These are phyloP conservation scores for Sphaerodactylus townsendi DNA, from an alignment of 2,113 vertebrate species.

Conservation along the genomic window DNA sequence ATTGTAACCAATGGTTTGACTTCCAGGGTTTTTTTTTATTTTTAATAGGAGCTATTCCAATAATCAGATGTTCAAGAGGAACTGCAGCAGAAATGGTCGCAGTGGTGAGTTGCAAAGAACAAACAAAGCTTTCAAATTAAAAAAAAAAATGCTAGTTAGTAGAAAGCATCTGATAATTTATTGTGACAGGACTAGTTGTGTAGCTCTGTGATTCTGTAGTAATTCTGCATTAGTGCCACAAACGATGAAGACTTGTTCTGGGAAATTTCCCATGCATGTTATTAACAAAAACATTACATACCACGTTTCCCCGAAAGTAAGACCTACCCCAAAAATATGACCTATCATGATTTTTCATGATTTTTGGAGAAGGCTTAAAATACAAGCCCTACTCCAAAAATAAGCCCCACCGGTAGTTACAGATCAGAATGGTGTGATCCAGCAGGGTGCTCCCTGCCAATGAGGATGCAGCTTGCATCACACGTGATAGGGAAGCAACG, in stretches of 20 bases:
- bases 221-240: background rate
- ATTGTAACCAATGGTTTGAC: conserved; percentile 1
- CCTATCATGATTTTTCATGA: too few species aligned
- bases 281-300: background rate
- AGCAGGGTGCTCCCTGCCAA: too few species aligned
- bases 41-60: conserved; percentile 91
- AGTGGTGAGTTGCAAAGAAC: conserved; percentile 81
- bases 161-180: background rate
- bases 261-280: background rate
- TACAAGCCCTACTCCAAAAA: too few species aligned
- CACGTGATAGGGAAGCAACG: too few species aligned
- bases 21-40: conserved; percentile 46
- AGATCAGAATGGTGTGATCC: too few species aligned
- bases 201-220: background rate
- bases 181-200: background rate
- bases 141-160: background rate
- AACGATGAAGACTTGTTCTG: background rate
- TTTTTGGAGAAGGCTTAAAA: too few species aligned
- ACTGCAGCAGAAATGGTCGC: conserved; percentile 99
- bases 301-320: too few species aligned
- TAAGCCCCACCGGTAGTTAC: too few species aligned
- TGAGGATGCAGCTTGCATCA: too few species aligned
- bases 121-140: conserved; percentile 19
- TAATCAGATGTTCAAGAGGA: conserved; percentile 95
- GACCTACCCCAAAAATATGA: too few species aligned